phyloP scores from a whole-genome alignment of 1,140 invertebrate species.

The Drosophila pectinifera region DNA sequence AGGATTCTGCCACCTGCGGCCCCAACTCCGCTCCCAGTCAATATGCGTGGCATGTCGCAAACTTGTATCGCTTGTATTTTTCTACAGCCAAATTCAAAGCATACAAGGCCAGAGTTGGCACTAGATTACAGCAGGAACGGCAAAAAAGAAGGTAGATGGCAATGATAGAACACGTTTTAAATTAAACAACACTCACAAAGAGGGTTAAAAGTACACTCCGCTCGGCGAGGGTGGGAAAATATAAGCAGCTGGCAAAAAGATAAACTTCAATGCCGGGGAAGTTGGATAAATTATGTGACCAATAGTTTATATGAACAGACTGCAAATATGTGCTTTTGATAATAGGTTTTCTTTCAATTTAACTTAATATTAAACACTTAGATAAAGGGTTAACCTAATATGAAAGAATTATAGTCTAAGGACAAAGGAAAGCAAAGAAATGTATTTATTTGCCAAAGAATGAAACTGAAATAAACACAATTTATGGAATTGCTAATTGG shows the following conservation, averaged over 20 bases:
- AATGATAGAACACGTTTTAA: conserved; percentile 84
- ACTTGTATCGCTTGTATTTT: conserved; percentile 53
- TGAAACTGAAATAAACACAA: too few species aligned
- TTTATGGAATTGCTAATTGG: too few species aligned
- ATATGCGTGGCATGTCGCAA: conserved; percentile 50
- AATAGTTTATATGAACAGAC: background rate
- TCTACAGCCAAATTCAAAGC: conserved; percentile 28
- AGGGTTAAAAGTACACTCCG: background rate
- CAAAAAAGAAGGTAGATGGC: conserved; percentile 65
- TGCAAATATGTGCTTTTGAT: conserved; percentile 2
- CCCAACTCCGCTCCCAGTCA: background rate
- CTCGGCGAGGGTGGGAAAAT: background rate
- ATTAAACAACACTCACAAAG: conserved; percentile 48
- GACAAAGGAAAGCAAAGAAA: too few species aligned
- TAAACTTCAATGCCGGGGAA: background rate
- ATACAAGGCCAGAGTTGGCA: conserved; percentile 46
- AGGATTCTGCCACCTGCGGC: background rate
- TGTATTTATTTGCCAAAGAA: background rate
- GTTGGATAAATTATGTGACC: too few species aligned
- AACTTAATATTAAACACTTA: background rate
- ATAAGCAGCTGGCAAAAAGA: background rate
- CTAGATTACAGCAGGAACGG: conserved; percentile 40
- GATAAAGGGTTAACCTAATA: background rate
- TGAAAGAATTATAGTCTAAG: too few species aligned
- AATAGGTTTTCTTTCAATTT: background rate